Evolutionary conservation across 2,888 invertebrate species (phyloP).

Genomic region (Keiferia lycopersicella): DNA sequence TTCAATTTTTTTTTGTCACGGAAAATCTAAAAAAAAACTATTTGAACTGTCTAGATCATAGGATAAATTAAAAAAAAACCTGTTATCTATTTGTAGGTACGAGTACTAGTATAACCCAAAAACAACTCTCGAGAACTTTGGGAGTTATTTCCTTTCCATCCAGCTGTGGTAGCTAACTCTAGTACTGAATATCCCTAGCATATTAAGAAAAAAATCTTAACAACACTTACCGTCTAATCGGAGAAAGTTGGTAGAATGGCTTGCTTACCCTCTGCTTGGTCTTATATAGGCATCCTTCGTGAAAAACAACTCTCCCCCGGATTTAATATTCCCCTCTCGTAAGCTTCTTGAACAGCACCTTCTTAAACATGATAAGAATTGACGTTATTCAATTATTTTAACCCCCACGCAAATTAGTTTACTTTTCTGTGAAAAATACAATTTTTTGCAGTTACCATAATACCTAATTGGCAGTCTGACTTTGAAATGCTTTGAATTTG

Average conservation of each 20-base stretch:
- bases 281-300: slow-evolving; percentile 59
- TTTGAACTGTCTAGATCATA: too few species aligned
- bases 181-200: too few species aligned
- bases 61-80: too few species aligned
- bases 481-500: background rate
- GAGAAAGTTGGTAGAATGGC: slow-evolving; percentile 47
- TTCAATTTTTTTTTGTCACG: too few species aligned
- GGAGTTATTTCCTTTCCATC: too few species aligned
- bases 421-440: slow-evolving; percentile 48
- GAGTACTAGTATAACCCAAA: too few species aligned
- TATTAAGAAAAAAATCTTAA: too few species aligned
- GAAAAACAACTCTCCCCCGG: slow-evolving; percentile 66
- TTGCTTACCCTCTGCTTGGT: slow-evolving; percentile 38
- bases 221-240: slow-evolving; percentile 37
- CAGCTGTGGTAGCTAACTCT: too few species aligned
- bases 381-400: slow-evolving; percentile 73
- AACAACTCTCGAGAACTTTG: too few species aligned
- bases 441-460: background rate
- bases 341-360: slow-evolving; percentile 45
- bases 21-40: too few species aligned
- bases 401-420: slow-evolving; percentile 53
- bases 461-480: background rate
- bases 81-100: too few species aligned
- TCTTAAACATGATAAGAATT: slow-evolving; percentile 53
- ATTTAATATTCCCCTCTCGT: slow-evolving; percentile 75